Percentiles rank a stretch among this genome's conserved stretches.
These are phyloP conservation scores for Leptinotarsa rubiginosa DNA, from an alignment of 2,888 invertebrate species.

Conservation along the genomic window DNA sequence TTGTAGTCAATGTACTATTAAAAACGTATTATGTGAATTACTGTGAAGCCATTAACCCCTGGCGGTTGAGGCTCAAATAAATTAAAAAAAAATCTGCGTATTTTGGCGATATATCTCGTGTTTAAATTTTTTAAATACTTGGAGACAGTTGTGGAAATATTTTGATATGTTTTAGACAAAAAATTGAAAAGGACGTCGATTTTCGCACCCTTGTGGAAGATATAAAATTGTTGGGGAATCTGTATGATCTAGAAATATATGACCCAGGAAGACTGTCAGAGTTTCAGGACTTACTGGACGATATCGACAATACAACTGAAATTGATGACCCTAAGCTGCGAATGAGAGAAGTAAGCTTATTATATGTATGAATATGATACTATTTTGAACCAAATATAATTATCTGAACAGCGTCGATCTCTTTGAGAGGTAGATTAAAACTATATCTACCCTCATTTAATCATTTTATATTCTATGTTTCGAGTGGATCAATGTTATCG, in stretches of 20 bases:
- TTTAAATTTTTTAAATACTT: too few relatives aligned
- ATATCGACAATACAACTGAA: slow-evolving; percentile 34
- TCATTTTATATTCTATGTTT: too few relatives aligned
- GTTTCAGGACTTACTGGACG: slow-evolving; percentile 48
- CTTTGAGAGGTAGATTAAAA: too few relatives aligned
- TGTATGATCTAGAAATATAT: slow-evolving; percentile 54
- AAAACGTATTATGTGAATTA: too few relatives aligned
- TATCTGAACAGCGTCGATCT: background rate
- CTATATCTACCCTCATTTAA: too few relatives aligned
- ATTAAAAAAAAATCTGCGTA: too few relatives aligned
- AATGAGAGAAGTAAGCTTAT: slow-evolving; percentile 30
- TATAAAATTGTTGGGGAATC: slow-evolving; percentile 55
- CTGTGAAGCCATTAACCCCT: too few relatives aligned
- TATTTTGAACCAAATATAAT: background rate
- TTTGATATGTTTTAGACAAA: slow-evolving; percentile 29
- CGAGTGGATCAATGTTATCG: too few relatives aligned
- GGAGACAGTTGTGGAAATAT: too few relatives aligned
- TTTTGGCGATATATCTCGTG: too few relatives aligned
- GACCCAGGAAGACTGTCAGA: slow-evolving; percentile 30
- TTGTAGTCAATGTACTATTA: too few relatives aligned
- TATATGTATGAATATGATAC: background rate
- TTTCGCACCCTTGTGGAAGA: slow-evolving; percentile 34
- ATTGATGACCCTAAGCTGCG: slow-evolving; percentile 24
- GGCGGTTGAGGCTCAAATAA: too few relatives aligned
- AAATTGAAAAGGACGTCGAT: slow-evolving; percentile 21